These are phyloP conservation scores for Danio albolineatus DNA, from an alignment of 2,797 vertebrate species.

Conservation along the genomic window DNA sequence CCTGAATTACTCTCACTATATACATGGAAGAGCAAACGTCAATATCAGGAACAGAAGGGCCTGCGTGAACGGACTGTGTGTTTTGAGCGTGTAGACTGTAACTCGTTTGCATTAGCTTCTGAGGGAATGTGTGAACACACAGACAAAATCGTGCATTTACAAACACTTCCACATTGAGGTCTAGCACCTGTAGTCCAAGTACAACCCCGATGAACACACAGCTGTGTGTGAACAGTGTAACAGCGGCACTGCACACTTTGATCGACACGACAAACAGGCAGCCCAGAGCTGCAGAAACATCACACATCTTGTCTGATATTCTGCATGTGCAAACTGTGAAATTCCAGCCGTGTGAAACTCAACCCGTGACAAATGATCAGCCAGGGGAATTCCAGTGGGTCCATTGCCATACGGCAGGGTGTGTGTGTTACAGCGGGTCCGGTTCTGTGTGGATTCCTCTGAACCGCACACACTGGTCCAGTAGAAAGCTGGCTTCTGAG, in stretches of 20 bases:
- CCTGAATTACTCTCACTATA: constrained; percentile 8
- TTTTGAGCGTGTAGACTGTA: neutral
- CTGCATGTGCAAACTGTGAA: constrained; percentile 78
- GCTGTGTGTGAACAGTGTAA: constrained; percentile 70
- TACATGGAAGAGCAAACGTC: neutral
- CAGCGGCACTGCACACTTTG: constrained; percentile 66
- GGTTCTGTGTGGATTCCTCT: constrained; percentile 53
- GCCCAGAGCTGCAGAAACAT: constrained; percentile 71
- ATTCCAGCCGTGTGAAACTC: constrained; percentile 73
- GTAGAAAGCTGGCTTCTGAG: constrained; percentile 4
- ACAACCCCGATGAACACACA: constrained; percentile 68
- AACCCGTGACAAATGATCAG: constrained; percentile 70
- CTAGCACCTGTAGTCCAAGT: constrained; percentile 72
- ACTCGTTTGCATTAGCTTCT: constrained; percentile 31
- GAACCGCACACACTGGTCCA: constrained; percentile 46
- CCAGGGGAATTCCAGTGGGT: constrained; percentile 36
- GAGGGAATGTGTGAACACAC: constrained; percentile 75
- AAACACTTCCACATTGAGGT: constrained; percentile 73
- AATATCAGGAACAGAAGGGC: neutral
- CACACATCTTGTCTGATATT: constrained; percentile 78
- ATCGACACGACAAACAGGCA: constrained; percentile 62
- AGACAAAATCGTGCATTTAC: constrained; percentile 80
- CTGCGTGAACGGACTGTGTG: neutral
- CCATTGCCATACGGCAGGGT: constrained; percentile 21
- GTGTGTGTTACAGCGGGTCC: constrained; percentile 47